Conservation (phyloP, 2,888 invertebrate species). For the Bugula neritina region DNA sequence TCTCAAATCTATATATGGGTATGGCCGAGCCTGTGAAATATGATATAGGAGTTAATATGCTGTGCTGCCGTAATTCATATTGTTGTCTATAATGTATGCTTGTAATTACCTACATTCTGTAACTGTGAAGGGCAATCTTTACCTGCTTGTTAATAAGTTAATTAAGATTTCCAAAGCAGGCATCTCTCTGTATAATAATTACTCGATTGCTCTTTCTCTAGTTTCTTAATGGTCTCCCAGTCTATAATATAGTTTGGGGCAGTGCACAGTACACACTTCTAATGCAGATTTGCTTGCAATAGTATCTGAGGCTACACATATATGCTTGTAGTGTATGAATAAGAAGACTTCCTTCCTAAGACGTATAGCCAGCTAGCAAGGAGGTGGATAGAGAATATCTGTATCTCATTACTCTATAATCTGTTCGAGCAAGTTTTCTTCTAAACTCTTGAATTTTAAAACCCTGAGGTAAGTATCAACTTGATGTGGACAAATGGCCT, state of each 20-base stretch:
- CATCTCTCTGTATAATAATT: not conserved
- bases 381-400: no score
- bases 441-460: no score
- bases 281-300: not conserved
- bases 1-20: not conserved
- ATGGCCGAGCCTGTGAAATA: not conserved
- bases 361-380: no score
- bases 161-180: not conserved
- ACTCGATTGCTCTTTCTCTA: not conserved
- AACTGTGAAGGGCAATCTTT: not conserved
- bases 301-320: not conserved
- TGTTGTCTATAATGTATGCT: not conserved
- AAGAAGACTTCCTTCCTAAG: not conserved
- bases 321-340: not conserved
- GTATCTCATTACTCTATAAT: no score
- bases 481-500: no score
- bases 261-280: not conserved
- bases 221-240: not conserved
- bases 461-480: no score
- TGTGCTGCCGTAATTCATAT: no score
- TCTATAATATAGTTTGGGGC: not conserved
- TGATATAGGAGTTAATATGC: not conserved
- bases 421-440: no score
- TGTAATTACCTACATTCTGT: not conserved
- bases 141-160: not conserved